Evolutionary conservation across 2,797 vertebrate genomes (phyloP), one percentile per base, ranked within the genome.

Genomic region (Danio jaintianensis): DNA sequence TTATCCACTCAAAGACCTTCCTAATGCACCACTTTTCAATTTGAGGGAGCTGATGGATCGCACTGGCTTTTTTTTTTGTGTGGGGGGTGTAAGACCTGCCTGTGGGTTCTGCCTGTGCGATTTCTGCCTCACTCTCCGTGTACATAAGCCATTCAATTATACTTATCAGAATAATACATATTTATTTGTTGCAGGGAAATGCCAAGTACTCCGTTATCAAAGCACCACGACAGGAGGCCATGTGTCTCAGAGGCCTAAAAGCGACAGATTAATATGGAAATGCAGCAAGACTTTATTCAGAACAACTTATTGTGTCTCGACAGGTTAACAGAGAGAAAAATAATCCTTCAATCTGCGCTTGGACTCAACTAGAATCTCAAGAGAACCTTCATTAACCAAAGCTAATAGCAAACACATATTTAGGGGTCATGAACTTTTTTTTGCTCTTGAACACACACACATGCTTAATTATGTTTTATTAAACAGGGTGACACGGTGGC

Each of bases 91-190:
- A 48, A 72, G 68, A 52, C 48, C 29, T n/a, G 48, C 63, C 62
- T 55, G 55, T 1, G n/a, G 20, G 61, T 38, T 12, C 2, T 5
- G 55, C 43, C 45, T 74, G 75, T 75, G 56, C 56, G 75, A 68
- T 68, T 77, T 80, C 36, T 16, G 16, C 56, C 64, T 52, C 29
- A 63, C 20, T 16, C 20, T 81, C 75, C 68, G 67, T 84, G 90
- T 92, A 91, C 91, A 91, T 88, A 92, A 89, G 85, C 87, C 58
- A 87, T 93, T 91, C 92, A 91, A 94, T 93, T 93, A 93, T 92
- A 93, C 88, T 94, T 93, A 94, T 93, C 93, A 90, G 91, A 93
- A 93, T 88, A 89, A 89, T 89, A 93, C 91, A 93, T 93, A 94
- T 94, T 94, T 93, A 93, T 92, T 92, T 87, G 92, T 86, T 88